Evolutionary conservation across 35 echinoderm and acorn worm genomes (phyloP).

Genomic region (Apostichopus parvimensis): DNA sequence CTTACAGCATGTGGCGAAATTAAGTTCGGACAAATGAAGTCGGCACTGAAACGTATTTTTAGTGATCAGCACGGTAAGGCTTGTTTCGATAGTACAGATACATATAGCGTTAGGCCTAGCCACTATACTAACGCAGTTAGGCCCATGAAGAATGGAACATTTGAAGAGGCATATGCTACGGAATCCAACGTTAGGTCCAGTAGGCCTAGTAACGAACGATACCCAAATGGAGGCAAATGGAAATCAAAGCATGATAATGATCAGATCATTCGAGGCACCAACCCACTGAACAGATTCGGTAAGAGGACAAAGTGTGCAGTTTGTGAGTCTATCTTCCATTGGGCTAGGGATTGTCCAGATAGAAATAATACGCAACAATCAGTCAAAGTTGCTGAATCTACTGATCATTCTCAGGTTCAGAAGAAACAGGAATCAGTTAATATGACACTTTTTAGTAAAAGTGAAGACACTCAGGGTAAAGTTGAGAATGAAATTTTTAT

Average conservation of each 20-base stretch:
- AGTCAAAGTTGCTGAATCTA: not conserved
- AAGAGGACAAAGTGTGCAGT: not conserved
- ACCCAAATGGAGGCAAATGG: too few species aligned
- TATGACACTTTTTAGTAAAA: not conserved
- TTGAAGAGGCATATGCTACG: too few species aligned
- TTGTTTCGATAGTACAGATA: too few species aligned
- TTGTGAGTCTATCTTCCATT: slow-evolving; percentile 15
- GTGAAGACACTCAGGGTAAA: not conserved
- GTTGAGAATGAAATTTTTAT: not conserved
- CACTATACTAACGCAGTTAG: not conserved
- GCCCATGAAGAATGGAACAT: too few species aligned
- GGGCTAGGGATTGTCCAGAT: not conserved
- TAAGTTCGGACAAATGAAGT: too few species aligned
- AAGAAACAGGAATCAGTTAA: not conserved
- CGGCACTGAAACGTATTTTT: too few species aligned
- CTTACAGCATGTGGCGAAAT: too few species aligned
- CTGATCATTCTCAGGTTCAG: too few species aligned
- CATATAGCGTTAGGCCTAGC: not conserved
- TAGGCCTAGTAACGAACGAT: too few species aligned
- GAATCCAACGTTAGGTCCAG: too few species aligned
- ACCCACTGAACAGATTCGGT: not conserved
- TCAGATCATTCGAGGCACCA: not conserved
- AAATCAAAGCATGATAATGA: too few species aligned
- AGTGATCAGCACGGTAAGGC: too few species aligned
- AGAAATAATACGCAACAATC: not conserved